Conservation (phyloP, 2,797 vertebrate genomes). For the Sylvia borin region DNA sequence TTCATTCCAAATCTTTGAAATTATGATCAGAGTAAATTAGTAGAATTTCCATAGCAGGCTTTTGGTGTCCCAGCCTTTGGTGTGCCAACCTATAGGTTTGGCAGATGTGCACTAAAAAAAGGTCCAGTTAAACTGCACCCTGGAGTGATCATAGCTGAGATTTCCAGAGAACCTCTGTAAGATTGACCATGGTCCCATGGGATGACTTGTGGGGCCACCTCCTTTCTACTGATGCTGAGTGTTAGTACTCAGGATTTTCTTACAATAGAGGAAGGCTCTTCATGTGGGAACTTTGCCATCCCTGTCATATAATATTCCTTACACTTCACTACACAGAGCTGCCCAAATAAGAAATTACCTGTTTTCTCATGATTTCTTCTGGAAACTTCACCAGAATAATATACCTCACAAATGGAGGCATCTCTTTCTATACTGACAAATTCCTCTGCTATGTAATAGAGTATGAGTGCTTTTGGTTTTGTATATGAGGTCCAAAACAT, state of each 20-base stretch:
- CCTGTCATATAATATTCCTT: background rate
- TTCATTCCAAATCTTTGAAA: background rate
- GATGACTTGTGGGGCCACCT: background rate
- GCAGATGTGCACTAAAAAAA: background rate
- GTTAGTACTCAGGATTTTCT: background rate
- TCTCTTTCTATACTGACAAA: background rate
- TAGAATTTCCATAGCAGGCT: background rate
- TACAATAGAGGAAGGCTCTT: background rate
- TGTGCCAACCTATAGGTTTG: background rate
- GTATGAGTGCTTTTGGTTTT: background rate
- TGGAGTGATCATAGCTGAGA: background rate
- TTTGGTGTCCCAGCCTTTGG: background rate
- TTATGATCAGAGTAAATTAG: background rate
- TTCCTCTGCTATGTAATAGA: background rate
- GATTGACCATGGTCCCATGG: accelerated
- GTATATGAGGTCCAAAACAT: background rate
- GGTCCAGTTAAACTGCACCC: background rate
- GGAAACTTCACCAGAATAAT: background rate
- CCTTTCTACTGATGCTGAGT: background rate
- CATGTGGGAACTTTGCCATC: background rate
- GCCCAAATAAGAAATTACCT: background rate
- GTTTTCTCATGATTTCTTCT: background rate
- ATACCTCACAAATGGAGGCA: background rate
- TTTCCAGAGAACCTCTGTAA: background rate
- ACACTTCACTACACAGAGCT: background rate